Evolutionary conservation across 2,888 invertebrate genomes (phyloP), one percentile per base, ranked within the genome.

Genomic region (Scelioninae gen. 1): DNA sequence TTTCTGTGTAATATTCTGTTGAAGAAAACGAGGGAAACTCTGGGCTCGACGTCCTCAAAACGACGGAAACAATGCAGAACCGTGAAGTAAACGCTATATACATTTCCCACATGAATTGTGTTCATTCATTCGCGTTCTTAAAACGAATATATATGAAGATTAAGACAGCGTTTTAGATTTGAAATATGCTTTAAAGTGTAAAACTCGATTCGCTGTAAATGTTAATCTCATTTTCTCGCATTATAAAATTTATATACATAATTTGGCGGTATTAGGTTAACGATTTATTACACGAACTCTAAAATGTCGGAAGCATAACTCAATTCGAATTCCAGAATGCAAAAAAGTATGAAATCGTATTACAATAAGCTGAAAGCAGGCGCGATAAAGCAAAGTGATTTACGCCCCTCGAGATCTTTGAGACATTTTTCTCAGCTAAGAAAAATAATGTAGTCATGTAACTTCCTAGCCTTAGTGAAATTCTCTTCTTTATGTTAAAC

Each of bases 1-100:
- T 87, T 87, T 85, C 84, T 81, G 80, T 66, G 65, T 76, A 84
- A 82, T 85, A 84, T 84, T 66, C 11, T 55, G 23, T 77, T 76
- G 80, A 53, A 66, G 43, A 71, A 80, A 82, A 82, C 75, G 75
- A 69, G 79, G 72, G 76, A 85, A 86, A 86, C 82, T 58, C 55
- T 38, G 58, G 58, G 32, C 55, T 68, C 16, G 66, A 32, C 76
- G 71, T 65, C 15, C 71, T 72, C 60, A 72, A 77, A 66, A 79
- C 63, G 72, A 49, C 65, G 66, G 75, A 80, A 83, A 83, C 83
- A 80, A 79, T 79, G 76, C 40, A 31, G 13, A 58, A 51, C 32
- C 60, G 40, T 34, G 68, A 49, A 66, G 60, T 58, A 47, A 55
- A 62, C 38, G 43, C 43, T 34, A 53, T 32, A 53, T 65, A 45